Evolutionary conservation across 2,888 invertebrate genomes (phyloP), one percentile per base, ranked within the genome.

Genomic region (Harpalus rubripes): DNA sequence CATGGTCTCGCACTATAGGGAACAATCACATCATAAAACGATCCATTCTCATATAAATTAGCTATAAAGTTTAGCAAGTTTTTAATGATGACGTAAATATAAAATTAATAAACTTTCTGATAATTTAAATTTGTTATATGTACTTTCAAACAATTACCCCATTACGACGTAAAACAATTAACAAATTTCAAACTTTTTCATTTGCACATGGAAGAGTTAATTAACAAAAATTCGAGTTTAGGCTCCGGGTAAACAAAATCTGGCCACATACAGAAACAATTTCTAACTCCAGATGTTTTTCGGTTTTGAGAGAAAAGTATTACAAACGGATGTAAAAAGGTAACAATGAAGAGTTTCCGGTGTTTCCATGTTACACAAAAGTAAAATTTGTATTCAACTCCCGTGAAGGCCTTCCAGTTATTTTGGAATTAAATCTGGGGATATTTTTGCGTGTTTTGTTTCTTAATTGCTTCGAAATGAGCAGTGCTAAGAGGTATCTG

Each of bases 341-440:
- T 68, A 39, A 32, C 32, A 32, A 32, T 63, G 63, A 63, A 63
- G 26, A 18, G 63, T 63, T 63, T 68, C 68, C 68, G 39, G 39
- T 63, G 39, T 68, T 68, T 68, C 32, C 68, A 39, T n/a, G 68
- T 6, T 39, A n/a, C 4, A 68, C 68, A 22, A 18, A 32, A 68
- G 68, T 68, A 68, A 74, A 74, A 74, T 74, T 74, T 41, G 44
- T 74, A 74, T 74, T 74, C 74, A 74, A 74, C 74, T 16, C 74
- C 10, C 7, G 52, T 12, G 44, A 52, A 74, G 44, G 16, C 52
- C 74, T 56, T 44, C 52, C 44, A 56, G 74, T 52, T 74, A 74
- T 74, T 74, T 74, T 74, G 52, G 12, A 74, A 74, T 74, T 74
- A 74, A 74, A 52, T 74, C 74, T 52, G 18, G 74, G 74, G 74